phyloP scores from a whole-genome alignment of 2,888 invertebrate species.

The Dysmachus trigonus region DNA sequence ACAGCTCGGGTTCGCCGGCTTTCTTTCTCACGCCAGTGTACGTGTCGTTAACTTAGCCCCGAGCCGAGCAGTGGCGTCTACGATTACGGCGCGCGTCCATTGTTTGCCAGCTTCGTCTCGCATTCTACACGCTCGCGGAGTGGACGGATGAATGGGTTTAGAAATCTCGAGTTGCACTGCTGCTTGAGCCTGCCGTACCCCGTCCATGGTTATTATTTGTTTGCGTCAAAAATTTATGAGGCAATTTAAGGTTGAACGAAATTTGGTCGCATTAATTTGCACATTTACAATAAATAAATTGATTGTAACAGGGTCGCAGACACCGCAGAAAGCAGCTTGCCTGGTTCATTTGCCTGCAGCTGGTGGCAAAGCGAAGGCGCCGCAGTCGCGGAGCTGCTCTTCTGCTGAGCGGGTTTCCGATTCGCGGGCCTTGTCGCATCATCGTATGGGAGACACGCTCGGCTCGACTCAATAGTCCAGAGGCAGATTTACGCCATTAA shows the following conservation, averaged over 20 bases:
- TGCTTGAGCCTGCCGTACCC: not conserved
- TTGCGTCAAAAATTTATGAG: conserved; percentile 3
- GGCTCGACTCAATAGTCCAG: too few species aligned
- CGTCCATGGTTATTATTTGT: not conserved
- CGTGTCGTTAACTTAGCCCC: not conserved
- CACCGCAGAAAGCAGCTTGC: not conserved
- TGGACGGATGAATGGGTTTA: not conserved
- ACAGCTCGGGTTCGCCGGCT: not conserved
- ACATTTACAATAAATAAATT: conserved; percentile 38
- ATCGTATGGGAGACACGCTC: not conserved
- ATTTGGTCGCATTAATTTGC: conserved; percentile 6
- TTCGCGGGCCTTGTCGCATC: not conserved
- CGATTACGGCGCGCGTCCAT: not conserved
- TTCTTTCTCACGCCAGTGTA: not conserved
- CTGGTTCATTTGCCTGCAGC: not conserved
- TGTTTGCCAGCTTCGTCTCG: not conserved
- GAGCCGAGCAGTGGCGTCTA: not conserved
- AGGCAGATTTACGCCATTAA: not conserved
- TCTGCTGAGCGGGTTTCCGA: not conserved
- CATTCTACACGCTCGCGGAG: not conserved
- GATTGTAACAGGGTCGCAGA: conserved; percentile 24
- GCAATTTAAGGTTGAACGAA: not conserved
- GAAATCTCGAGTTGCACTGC: not conserved
- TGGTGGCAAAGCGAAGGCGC: not conserved
- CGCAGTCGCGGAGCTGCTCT: not conserved